phyloP scores from a whole-genome alignment of 2,113 vertebrate genomes.

The Sceloporus undulatus region DNA sequence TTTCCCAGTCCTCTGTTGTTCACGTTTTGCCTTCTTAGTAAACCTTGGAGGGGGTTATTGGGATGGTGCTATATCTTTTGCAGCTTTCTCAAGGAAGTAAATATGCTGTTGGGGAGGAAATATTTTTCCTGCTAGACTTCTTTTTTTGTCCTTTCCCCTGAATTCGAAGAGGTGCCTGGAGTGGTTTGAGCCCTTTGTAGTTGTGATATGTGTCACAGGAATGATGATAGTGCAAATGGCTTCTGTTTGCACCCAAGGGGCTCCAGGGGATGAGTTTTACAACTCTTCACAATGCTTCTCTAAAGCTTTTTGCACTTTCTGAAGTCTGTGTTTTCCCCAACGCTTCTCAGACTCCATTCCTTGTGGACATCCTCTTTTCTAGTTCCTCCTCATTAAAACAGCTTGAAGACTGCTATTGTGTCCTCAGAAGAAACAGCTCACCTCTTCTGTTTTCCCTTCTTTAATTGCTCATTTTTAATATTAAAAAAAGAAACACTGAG shows the following conservation, averaged over 20 bases:
- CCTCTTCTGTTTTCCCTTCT: neutral
- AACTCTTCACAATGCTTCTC: neutral
- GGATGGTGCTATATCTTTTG: too few species aligned
- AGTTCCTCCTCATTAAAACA: conserved; percentile 1
- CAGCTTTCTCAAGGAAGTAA: neutral
- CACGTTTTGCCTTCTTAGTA: too few species aligned
- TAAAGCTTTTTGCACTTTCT: neutral
- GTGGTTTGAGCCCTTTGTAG: neutral
- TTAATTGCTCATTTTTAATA: neutral
- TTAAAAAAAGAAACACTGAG: too few species aligned
- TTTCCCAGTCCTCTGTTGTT: too few species aligned
- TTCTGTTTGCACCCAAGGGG: neutral
- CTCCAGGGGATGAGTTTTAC: conserved; percentile 2
- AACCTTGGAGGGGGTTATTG: neutral
- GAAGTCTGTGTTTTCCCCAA: neutral
- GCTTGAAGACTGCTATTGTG: accelerated
- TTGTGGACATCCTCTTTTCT: neutral
- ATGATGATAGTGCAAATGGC: neutral
- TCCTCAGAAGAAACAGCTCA: neutral
- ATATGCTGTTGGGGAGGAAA: neutral
- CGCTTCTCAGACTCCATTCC: neutral
- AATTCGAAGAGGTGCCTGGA: neutral
- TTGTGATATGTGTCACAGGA: neutral
- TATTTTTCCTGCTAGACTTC: neutral
- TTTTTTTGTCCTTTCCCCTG: neutral